These are phyloP conservation scores for Acanthococcus lagerstroemiae DNA, from an alignment of 2,888 invertebrate species.

Conservation along the genomic window DNA sequence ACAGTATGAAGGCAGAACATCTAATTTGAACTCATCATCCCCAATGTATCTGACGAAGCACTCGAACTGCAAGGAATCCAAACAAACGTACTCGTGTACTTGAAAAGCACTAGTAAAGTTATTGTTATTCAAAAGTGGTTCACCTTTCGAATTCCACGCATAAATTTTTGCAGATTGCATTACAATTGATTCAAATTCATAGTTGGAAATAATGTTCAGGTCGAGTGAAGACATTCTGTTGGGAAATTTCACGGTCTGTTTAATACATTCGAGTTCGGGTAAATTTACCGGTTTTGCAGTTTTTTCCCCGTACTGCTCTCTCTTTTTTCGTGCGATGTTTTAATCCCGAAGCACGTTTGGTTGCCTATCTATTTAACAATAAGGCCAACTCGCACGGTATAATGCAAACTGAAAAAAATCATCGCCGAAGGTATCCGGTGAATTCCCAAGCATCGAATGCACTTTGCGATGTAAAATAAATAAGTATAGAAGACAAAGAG, in stretches of 20 bases:
- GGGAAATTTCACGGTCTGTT: slow-evolving; percentile 20
- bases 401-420: background rate
- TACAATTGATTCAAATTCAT: slow-evolving; percentile 19
- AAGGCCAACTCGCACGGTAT: background rate
- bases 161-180: too few relatives aligned
- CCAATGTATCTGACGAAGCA: too few relatives aligned
- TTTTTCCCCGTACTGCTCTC: background rate
- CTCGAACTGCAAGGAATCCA: too few relatives aligned
- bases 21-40: too few relatives aligned
- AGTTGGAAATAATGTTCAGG: slow-evolving; percentile 8
- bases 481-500: too few relatives aligned
- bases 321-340: background rate
- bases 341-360: slow-evolving; percentile 5
- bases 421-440: background rate
- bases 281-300: slow-evolving; percentile 1
- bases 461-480: background rate
- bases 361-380: slow-evolving; percentile 17
- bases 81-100: too few relatives aligned
- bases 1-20: too few relatives aligned
- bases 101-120: too few relatives aligned
- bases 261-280: background rate
- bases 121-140: too few relatives aligned
- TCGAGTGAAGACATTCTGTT: slow-evolving; percentile 17
- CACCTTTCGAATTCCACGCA: too few relatives aligned
- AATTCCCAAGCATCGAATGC: background rate